These are phyloP conservation scores for Amniataba percoides DNA, from an alignment of 2,797 vertebrate genomes.

Conservation along the genomic window DNA sequence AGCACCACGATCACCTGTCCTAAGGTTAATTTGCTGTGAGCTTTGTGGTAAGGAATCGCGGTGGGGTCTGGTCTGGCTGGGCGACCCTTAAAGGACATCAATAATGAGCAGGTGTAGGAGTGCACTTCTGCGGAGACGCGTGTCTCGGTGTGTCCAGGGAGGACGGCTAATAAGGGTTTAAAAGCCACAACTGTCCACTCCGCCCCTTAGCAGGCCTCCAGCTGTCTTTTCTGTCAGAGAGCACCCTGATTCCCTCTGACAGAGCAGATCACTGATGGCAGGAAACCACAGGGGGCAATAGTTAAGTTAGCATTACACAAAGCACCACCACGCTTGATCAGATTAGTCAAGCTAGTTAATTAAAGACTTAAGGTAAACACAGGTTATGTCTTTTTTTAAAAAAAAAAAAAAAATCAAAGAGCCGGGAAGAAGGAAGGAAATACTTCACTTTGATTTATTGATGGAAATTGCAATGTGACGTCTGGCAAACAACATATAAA, in stretches of 20 bases:
- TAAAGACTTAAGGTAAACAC: slow-evolving; percentile 65
- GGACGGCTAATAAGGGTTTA: slow-evolving; percentile 89
- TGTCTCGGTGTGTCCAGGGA: slow-evolving; percentile 84
- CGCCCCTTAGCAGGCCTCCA: slow-evolving; percentile 84
- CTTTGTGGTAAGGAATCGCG: slow-evolving; percentile 76
- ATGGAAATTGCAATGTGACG: slow-evolving; percentile 84
- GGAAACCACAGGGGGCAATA: slow-evolving; percentile 75
- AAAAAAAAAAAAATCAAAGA: no score
- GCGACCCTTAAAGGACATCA: slow-evolving; percentile 84
- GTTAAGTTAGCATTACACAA: slow-evolving; percentile 76
- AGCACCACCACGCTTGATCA: slow-evolving; percentile 63
- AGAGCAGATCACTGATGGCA: slow-evolving; percentile 79
- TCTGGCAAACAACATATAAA: slow-evolving; percentile 91
- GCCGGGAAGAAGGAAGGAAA: slow-evolving; percentile 38
- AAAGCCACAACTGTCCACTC: slow-evolving; percentile 90
- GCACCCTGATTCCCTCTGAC: slow-evolving; percentile 87
- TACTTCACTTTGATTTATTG: slow-evolving; percentile 84
- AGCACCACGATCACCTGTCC: slow-evolving; percentile 76
- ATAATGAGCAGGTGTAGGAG: slow-evolving; percentile 89
- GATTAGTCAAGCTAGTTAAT: slow-evolving; percentile 76
- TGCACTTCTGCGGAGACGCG: slow-evolving; percentile 81
- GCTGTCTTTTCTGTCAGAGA: slow-evolving; percentile 84
- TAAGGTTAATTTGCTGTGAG: slow-evolving; percentile 80
- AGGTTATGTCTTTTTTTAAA: slow-evolving; percentile 16
- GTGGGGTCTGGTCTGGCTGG: slow-evolving; percentile 64